A percentile compares a stretch with the other conserved stretches of the same genome.
Evolutionary conservation across 2,888 invertebrate species (phyloP).

Genomic region (Drosophila atripex): DNA sequence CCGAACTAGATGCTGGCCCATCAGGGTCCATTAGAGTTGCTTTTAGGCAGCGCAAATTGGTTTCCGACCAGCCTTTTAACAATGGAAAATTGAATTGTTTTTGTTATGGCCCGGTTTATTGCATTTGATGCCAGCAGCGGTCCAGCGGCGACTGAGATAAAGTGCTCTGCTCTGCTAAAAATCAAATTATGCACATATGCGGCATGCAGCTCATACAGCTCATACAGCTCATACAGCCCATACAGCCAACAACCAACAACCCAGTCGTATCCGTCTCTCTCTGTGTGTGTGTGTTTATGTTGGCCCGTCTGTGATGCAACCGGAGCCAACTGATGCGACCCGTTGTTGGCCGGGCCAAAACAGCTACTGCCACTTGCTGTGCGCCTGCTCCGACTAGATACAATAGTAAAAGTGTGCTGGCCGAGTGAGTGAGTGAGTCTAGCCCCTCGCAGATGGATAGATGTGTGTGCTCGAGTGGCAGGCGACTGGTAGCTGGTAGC

Average conservation of each 20-base stretch:
- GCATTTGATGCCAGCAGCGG: neutral
- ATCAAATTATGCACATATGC: constrained; percentile 30
- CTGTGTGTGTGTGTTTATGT: no score
- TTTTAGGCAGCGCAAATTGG: constrained; percentile 58
- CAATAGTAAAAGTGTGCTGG: constrained; percentile 82
- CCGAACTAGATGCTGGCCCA: constrained; percentile 31
- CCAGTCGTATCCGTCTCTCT: constrained; percentile 5
- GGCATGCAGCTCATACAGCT: constrained; percentile 27
- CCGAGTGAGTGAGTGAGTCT: constrained; percentile 31
- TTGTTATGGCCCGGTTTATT: constrained; percentile 10
- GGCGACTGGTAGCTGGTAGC: no score
- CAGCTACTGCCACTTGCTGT: constrained; percentile 70
- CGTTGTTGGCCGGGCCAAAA: constrained; percentile 65
- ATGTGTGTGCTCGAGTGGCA: constrained; percentile 38
- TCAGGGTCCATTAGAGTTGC: constrained; percentile 43
- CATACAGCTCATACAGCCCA: constrained; percentile 16
- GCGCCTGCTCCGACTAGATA: constrained; percentile 83
- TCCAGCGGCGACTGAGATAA: constrained; percentile 1
- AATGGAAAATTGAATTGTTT: constrained; percentile 60
- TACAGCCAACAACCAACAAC: constrained; percentile 16
- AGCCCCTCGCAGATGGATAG: constrained; percentile 18
- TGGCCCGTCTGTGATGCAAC: constrained; percentile 13
- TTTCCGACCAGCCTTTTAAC: constrained; percentile 35
- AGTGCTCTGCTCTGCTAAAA: constrained; percentile 25
- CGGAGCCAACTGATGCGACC: constrained; percentile 38